A percentile compares a stretch with the other conserved stretches of the same genome.
Evolutionary conservation across 2,113 vertebrate genomes (phyloP).

Genomic region (Platichthys flesus): DNA sequence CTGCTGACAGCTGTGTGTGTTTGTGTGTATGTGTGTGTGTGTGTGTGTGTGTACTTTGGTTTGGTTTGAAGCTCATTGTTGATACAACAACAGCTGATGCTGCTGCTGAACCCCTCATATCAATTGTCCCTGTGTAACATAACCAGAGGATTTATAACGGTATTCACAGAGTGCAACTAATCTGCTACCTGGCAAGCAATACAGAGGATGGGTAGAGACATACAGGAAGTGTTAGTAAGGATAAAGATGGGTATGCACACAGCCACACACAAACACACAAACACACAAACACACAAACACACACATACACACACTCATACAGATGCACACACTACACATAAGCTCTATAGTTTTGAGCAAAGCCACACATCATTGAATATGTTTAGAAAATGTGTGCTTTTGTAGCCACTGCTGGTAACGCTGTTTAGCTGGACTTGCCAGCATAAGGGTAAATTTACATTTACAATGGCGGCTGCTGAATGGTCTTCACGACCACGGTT

Average conservation of each 20-base stretch:
- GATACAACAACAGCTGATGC: slow-evolving; percentile 55
- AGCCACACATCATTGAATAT: too few relatives aligned
- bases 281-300: too few relatives aligned
- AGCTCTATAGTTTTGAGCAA: too few relatives aligned
- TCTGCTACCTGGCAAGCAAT: slow-evolving; percentile 6
- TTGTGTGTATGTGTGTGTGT: slow-evolving; percentile 4
- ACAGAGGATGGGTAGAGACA: neutral
- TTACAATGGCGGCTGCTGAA: too few relatives aligned
- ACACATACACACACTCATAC: too few relatives aligned
- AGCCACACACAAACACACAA: too few relatives aligned
- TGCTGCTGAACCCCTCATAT: slow-evolving; percentile 33
- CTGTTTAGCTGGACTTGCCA: too few relatives aligned
- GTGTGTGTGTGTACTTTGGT: neutral
- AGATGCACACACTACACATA: neutral
- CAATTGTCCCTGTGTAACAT: slow-evolving; percentile 43
- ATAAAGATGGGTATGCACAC: neutral
- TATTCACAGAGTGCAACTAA: neutral
- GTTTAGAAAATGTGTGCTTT: too few relatives aligned
- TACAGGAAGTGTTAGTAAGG: neutral
- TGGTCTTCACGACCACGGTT: too few relatives aligned
- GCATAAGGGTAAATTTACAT: too few relatives aligned
- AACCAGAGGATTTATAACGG: slow-evolving; percentile 27
- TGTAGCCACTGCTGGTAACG: too few relatives aligned
- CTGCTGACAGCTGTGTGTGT: slow-evolving; percentile 32
- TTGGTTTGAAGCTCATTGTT: neutral